A percentile compares a stretch with the other conserved stretches of the same genome.
Conservation (phyloP, 1,140 invertebrate species). For the Tetragnatha versicolor region DNA sequence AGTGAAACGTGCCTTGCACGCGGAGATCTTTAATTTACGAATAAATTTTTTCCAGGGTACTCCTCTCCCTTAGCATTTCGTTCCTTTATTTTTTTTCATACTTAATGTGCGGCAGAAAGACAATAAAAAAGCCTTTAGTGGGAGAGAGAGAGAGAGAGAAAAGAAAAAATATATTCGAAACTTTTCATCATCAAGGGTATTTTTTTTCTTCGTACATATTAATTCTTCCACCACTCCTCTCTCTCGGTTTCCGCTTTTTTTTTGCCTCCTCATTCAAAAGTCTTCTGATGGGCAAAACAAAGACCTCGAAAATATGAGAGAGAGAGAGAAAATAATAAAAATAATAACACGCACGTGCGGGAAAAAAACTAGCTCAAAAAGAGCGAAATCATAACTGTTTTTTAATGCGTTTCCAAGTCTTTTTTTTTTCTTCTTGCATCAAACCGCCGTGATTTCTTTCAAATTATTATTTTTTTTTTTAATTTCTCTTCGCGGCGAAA, state of each 20-base stretch:
- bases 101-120: too few relatives aligned
- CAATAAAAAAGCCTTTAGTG: too few relatives aligned
- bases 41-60: slow-evolving; percentile 4
- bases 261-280: slow-evolving; percentile 11
- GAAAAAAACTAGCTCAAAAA: slow-evolving; percentile 2
- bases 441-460: slow-evolving; percentile 19
- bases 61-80: not conserved
- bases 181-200: slow-evolving; percentile 33
- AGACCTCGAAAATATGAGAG: slow-evolving; percentile 44
- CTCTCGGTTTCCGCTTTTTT: slow-evolving; percentile 12
- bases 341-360: not conserved
- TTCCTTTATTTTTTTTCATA: too few relatives aligned
- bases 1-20: slow-evolving; percentile 30
- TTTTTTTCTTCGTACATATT: slow-evolving; percentile 35
- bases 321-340: not conserved
- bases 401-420: slow-evolving; percentile 51
- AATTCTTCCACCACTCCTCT: slow-evolving; percentile 5
- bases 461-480: slow-evolving; percentile 20
- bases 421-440: slow-evolving; percentile 13
- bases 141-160: not conserved
- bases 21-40: slow-evolving; percentile 40
- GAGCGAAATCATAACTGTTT: slow-evolving; percentile 50
- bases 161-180: slow-evolving; percentile 18
- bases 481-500: slow-evolving; percentile 6
- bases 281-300: slow-evolving; percentile 33